Evolutionary conservation across 2,888 invertebrate genomes (phyloP).

Genomic region (Charanyca ferruginea): DNA sequence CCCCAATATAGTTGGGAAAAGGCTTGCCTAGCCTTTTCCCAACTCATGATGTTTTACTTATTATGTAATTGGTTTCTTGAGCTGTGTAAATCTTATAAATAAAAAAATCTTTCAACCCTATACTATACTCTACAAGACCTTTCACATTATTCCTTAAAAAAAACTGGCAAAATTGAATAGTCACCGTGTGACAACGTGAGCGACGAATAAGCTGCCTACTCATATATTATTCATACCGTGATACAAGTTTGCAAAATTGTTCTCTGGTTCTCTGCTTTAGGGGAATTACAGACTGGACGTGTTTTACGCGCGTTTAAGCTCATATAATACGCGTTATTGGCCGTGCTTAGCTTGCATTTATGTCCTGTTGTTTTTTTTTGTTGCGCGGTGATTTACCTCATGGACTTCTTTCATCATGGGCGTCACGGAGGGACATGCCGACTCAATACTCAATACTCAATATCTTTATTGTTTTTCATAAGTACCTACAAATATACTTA

Average conservation of each 20-base stretch:
- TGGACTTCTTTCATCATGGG: too few relatives aligned
- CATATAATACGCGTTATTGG: neutral
- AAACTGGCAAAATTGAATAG: slow-evolving; percentile 54
- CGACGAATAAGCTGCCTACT: slow-evolving; percentile 36
- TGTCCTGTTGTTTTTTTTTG: too few relatives aligned
- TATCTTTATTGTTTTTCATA: too few relatives aligned
- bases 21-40: too few relatives aligned
- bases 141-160: slow-evolving; percentile 14
- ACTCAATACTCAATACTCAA: too few relatives aligned
- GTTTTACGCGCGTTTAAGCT: neutral
- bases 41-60: too few relatives aligned
- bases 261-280: slow-evolving; percentile 17
- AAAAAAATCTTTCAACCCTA: neutral
- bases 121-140: neutral
- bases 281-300: neutral
- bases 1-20: too few relatives aligned
- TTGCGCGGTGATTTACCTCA: too few relatives aligned
- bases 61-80: too few relatives aligned
- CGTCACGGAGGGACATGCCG: too few relatives aligned
- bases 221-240: slow-evolving; percentile 65
- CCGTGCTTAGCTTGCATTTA: neutral
- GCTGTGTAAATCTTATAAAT: too few relatives aligned
- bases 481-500: too few relatives aligned
- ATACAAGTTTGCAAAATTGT: slow-evolving; percentile 61
- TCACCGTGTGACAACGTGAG: slow-evolving; percentile 41